Evolutionary conservation across 1,140 invertebrate genomes (phyloP).

Genomic region (Globodera ellingtonae): DNA sequence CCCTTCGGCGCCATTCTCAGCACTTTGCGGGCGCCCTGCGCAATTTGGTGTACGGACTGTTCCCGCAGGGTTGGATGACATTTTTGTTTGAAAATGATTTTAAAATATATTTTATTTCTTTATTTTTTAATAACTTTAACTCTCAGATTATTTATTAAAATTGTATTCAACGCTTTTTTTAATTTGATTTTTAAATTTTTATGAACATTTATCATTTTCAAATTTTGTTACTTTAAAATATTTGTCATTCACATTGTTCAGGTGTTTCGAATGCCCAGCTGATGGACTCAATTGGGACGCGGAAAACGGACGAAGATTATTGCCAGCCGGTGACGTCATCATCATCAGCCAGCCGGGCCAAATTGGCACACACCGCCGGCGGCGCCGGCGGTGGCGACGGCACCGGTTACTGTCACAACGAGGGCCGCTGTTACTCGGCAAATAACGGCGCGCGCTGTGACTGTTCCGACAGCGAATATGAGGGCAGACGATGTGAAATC

Average conservation of each 20-base stretch:
- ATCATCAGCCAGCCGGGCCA: slow-evolving; percentile 8
- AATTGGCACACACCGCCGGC: not conserved
- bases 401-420: slow-evolving; percentile 74
- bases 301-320: slow-evolving; percentile 64
- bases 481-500: slow-evolving; percentile 80
- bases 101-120: no score
- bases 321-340: slow-evolving; percentile 38
- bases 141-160: no score
- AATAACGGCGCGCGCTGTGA: slow-evolving; percentile 89
- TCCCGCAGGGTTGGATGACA: slow-evolving; percentile 43
- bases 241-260: slow-evolving; percentile 18
- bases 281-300: slow-evolving; percentile 55
- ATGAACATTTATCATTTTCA: not conserved
- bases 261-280: slow-evolving; percentile 60
- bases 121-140: no score
- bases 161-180: no score
- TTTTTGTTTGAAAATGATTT: no score
- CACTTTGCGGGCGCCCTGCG: slow-evolving; percentile 57
- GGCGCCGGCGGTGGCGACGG: not conserved
- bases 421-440: slow-evolving; percentile 88
- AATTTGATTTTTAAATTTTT: not conserved
- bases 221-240: not conserved
- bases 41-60: slow-evolving; percentile 60
- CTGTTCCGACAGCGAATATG: slow-evolving; percentile 84
- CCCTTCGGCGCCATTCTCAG: slow-evolving; percentile 56